A percentile compares a stretch with the other conserved stretches of the same genome.
phyloP scores from a whole-genome alignment of 2,797 vertebrate species.

The Saguinus oedipus region DNA sequence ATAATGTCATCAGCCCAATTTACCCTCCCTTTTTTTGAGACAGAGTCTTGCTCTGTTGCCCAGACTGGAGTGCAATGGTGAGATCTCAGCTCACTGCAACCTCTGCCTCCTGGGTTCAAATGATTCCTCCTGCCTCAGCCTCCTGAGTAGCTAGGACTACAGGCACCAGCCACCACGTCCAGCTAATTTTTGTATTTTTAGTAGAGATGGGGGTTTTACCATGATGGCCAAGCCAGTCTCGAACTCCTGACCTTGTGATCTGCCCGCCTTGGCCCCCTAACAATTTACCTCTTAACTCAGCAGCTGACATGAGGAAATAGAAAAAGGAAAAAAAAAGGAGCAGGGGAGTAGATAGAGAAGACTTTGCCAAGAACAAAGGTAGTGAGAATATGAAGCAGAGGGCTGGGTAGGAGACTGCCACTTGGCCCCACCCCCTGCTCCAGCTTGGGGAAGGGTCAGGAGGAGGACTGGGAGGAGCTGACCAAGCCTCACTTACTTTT shows the following conservation, averaged over 20 bases:
- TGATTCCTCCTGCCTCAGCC: not conserved
- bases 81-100: not conserved
- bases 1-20: not conserved
- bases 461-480: not conserved
- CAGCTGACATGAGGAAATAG: not conserved
- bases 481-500: slow-evolving; percentile 71
- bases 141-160: not conserved
- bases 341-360: not conserved
- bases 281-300: slow-evolving; percentile 34
- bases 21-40: not conserved
- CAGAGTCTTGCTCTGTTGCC: not conserved
- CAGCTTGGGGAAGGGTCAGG: not conserved
- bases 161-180: not conserved
- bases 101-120: not conserved
- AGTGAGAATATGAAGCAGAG: not conserved
- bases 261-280: not conserved
- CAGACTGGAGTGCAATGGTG: not conserved
- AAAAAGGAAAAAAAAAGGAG: not conserved
- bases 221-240: not conserved
- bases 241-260: not conserved
- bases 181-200: not conserved
- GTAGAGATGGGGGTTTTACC: not conserved
- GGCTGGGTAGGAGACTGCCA: not conserved
- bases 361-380: not conserved
- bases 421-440: not conserved